phyloP scores from a whole-genome alignment of 2,113 vertebrate species.

The Loxodonta africana region DNA sequence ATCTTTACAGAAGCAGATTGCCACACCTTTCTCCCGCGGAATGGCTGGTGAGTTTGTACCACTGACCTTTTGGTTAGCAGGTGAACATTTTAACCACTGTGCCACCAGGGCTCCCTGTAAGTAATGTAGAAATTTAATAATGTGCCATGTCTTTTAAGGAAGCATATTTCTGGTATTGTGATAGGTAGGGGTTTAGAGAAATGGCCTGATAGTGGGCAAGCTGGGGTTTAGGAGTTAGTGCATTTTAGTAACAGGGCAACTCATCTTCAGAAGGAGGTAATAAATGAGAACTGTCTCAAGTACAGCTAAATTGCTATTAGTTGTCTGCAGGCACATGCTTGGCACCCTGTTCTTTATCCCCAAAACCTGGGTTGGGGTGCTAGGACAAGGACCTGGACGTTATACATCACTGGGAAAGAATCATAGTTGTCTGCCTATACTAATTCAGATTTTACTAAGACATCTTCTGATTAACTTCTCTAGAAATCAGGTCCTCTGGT shows the following conservation, averaged over 20 bases:
- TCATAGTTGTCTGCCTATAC: neutral
- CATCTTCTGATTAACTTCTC: conserved; percentile 42
- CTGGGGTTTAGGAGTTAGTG: neutral
- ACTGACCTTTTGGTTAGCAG: neutral
- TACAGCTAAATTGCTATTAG: neutral
- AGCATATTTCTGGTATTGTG: conserved; percentile 9
- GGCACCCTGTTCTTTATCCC: conserved; percentile 6
- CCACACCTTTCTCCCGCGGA: neutral
- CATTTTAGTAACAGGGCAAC: neutral
- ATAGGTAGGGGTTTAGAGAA: neutral
- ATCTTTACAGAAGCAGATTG: neutral
- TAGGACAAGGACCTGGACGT: neutral
- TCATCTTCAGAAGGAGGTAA: neutral
- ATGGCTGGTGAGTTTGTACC: neutral
- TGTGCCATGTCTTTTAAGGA: conserved; percentile 45
- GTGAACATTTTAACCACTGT: neutral
- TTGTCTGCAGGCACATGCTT: conserved; percentile 41
- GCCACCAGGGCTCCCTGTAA: too few relatives aligned
- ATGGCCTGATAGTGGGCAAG: conserved; percentile 21
- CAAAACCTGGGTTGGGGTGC: neutral
- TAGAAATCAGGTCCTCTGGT: conserved; percentile 28
- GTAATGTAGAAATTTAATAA: neutral
- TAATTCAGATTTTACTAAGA: conserved; percentile 49
- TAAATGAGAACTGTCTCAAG: conserved; percentile 24
- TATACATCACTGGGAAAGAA: neutral